phyloP scores from a whole-genome alignment of 2,797 vertebrate species.

The Ceryle rudis region DNA sequence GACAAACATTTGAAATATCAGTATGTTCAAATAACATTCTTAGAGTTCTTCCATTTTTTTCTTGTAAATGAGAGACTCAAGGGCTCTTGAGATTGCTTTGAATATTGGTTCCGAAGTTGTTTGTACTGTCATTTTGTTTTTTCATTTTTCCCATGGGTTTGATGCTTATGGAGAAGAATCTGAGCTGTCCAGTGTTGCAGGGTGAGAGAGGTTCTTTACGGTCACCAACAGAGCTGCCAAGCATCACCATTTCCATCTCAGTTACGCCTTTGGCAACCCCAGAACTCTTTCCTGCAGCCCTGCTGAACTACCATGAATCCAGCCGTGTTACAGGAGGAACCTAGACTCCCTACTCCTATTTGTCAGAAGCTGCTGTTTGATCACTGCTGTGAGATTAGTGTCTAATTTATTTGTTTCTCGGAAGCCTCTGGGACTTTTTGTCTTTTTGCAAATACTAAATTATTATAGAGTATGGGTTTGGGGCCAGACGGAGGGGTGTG shows the following conservation, averaged over 20 bases:
- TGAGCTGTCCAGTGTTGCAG: background rate
- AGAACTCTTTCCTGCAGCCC: background rate
- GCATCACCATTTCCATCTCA: background rate
- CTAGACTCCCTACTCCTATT: background rate
- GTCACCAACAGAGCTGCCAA: background rate
- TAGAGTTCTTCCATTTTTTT: background rate
- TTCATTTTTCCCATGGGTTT: background rate
- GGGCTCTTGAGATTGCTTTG: background rate
- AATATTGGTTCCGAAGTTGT: background rate
- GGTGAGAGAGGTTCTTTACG: background rate
- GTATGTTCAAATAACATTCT: background rate
- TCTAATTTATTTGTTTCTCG: background rate
- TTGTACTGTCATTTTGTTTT: background rate
- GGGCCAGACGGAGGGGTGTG: accelerated
- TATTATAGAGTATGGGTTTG: background rate
- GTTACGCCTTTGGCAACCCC: background rate
- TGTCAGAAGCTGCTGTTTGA: background rate
- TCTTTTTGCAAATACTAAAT: background rate
- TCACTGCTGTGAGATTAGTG: background rate
- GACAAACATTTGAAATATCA: background rate
- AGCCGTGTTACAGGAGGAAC: background rate
- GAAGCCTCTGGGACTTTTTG: background rate
- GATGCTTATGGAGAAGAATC: background rate
- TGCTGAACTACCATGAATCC: accelerated
- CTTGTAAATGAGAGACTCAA: background rate